These are phyloP conservation scores for Lithobius niger DNA, from an alignment of 1,140 invertebrate species.

Conservation along the genomic window DNA sequence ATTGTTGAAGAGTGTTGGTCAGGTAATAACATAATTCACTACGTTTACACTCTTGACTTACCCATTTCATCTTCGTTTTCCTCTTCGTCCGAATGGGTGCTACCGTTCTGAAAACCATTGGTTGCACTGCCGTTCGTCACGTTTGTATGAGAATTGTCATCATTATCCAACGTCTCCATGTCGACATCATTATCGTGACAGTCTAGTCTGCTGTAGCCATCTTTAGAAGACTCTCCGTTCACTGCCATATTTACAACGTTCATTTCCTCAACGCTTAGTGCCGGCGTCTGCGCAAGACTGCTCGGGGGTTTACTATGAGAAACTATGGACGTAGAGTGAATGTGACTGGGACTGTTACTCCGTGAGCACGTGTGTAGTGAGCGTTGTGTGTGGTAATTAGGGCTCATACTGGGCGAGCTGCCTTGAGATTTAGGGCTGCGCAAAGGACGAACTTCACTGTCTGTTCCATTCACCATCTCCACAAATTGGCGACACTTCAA, in stretches of 20 bases:
- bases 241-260: conserved; percentile 40
- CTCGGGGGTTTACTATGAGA: conserved; percentile 54
- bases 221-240: conserved; percentile 33
- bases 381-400: conserved; percentile 16
- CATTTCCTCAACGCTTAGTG: conserved; percentile 36
- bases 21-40: conserved; percentile 5
- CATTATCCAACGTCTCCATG: conserved; percentile 36
- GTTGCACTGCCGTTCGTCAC: conserved; percentile 14
- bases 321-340: conserved; percentile 20
- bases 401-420: conserved; percentile 21
- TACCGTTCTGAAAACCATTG: conserved; percentile 17
- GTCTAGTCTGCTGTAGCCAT: conserved; percentile 9
- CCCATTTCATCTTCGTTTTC: conserved; percentile 30
- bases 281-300: conserved; percentile 35
- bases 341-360: conserved; percentile 28
- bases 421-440: conserved; percentile 20
- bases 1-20: too few relatives aligned
- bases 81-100: conserved; percentile 1
- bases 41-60: conserved; percentile 17
- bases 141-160: conserved; percentile 17
- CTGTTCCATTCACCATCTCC: conserved; percentile 50
- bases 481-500: conserved; percentile 96
- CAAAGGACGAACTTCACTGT: conserved; percentile 28
- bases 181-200: conserved; percentile 40
- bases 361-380: conserved; percentile 16